Evolutionary conservation across 2,113 vertebrate genomes (phyloP), one percentile per base, ranked within the genome.

Genomic region (Ramphastos sulfuratus): DNA sequence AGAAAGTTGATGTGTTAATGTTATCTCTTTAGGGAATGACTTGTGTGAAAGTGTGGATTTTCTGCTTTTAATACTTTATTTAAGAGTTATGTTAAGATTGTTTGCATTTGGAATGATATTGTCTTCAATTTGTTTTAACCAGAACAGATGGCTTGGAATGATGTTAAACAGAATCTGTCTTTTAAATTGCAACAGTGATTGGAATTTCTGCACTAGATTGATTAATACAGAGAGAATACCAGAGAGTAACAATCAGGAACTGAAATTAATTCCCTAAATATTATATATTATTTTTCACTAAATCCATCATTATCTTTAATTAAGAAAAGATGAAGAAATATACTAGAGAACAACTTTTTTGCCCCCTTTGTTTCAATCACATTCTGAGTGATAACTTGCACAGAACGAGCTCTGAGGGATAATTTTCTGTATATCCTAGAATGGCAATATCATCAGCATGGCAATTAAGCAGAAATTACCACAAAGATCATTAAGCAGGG

Each of bases 51-150:
- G 79, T 69, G 50, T 7, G 23, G 15, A 92, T 78, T 92, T 97
- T 84, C 60, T 78, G 60, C n/a, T 90, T 88, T 92, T 90, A 95
- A 89, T 31, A 94, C 52, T 93, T 94, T 85, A 92, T 73, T 93
- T 85, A 94, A 92, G 25, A 54, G 50, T 70, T 82, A 59, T 19
- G 21, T 63, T 70, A 93, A 87, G 71, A 93, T 66, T 91, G 66
- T 64, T 92, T 89, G 64, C 46, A 56, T 89, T 95, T 94, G 39
- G 18, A 96, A 95, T 87, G 4, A 63, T 83, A 80, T 63, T 94
- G 61, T 59, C 55, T 90, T 91, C 56, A 91, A 66, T 84, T 94
- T 87, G 63, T 92, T 94, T 94, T 67, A 91, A 20, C 21, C 37
- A 92, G 71, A 92, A 82, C 79, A 93, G 93, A 90, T 92, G 89